phyloP scores from a whole-genome alignment of 2,113 vertebrate species.

The Pseudorasbora parva region DNA sequence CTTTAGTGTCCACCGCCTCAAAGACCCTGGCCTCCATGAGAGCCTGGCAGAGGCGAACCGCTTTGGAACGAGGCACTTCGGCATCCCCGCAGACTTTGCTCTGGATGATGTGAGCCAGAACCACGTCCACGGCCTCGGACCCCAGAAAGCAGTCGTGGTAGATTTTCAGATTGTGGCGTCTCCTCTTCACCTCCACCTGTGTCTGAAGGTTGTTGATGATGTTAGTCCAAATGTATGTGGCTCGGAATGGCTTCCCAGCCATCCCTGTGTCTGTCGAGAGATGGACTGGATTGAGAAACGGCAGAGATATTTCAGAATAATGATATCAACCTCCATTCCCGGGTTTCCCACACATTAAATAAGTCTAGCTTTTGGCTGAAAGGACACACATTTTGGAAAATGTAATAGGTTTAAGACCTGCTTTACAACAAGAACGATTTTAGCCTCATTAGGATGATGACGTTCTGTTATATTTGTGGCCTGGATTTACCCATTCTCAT shows the following conservation, averaged over 20 bases:
- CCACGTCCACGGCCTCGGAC: constrained; percentile 91
- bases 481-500: too few relatives aligned
- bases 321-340: background rate
- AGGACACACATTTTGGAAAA: background rate
- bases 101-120: constrained; percentile 89
- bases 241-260: constrained; percentile 91
- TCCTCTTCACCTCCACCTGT: constrained; percentile 90
- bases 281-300: constrained; percentile 7
- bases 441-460: too few relatives aligned
- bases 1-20: constrained; percentile 86
- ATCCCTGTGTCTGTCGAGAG: constrained; percentile 78
- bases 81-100: constrained; percentile 90
- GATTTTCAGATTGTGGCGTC: constrained; percentile 89
- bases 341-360: background rate
- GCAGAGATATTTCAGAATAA: background rate
- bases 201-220: constrained; percentile 89
- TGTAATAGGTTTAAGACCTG: background rate
- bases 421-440: too few relatives aligned
- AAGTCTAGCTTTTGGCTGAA: background rate
- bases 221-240: constrained; percentile 93
- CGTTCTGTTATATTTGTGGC: too few relatives aligned
- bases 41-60: constrained; percentile 91
- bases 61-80: constrained; percentile 90
- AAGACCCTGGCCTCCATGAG: constrained; percentile 96
- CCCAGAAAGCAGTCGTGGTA: constrained; percentile 93